Base-by-base conservation (phyloP, 2,888 invertebrate genomes). In the Eretmocerus hayati region DNA sequence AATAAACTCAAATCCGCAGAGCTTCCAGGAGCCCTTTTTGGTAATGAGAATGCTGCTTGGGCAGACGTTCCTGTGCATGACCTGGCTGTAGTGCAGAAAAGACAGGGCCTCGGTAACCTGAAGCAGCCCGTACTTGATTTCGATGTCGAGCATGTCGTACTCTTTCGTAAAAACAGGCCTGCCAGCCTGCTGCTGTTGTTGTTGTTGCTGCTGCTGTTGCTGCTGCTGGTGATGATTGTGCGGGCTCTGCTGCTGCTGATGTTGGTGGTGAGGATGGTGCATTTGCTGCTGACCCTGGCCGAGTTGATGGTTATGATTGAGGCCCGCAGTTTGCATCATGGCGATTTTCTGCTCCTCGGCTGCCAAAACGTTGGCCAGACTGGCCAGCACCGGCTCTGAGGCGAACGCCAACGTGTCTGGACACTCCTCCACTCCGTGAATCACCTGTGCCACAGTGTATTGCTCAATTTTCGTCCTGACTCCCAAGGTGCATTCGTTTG, bases 91-190 rank as follows among this genome's bases (percentile, higher is more conserved):
- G 75, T 97, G 96, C 56, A 97, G 78, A 74, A 87, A 95, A 56
- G 90, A 83, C 56, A 97, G 78, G 6, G 93, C 96, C 69, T 97
- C 96, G 46, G 91, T 89, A 61, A 96, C 84, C 85, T 95, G 95
- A 53, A 92, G 74, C 57, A 95, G 78, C 57, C 95, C 95, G 70
- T 91, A 93, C 71, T 92, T 91, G 56, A 93, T 81, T 74, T 95
- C 95, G 62, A 94, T 84, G 69, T 94, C 93, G 61, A 92, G 75
- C 74, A 95, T 91, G 63, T 81, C 81, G 72, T 91, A 90, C 65
- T 92, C 90, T 68, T 84, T 83, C 42, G 86, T 79, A 66, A 80
- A 81, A 1, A 81, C 77, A 8, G 85, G 83, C 35, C 81, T 75
- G 9, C 43, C 22, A 2, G 32, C 20, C 15, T 20, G 6, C 3